These are phyloP conservation scores for Fukomys damarensis DNA, from an alignment of 2,113 vertebrate species.

Conservation along the genomic window DNA sequence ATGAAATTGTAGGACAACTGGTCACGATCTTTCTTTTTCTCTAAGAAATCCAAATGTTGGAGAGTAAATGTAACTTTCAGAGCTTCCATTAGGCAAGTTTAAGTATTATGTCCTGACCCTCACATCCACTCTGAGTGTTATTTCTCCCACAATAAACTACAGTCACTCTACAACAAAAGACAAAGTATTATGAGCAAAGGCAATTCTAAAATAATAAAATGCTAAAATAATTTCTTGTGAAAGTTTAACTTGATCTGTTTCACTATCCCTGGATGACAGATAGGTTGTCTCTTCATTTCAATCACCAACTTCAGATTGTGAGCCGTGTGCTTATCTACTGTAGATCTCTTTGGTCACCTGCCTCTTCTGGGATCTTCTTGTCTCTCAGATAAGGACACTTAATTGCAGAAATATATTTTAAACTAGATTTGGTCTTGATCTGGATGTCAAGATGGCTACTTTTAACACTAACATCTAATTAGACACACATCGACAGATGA, in stretches of 20 bases:
- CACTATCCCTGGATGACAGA: not conserved
- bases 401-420: constrained; percentile 35
- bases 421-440: not conserved
- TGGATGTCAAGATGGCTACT: not conserved
- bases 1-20: not conserved
- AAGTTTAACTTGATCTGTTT: constrained; percentile 23
- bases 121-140: not conserved
- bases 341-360: not conserved
- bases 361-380: not conserved
- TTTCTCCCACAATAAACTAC: not conserved
- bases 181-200: not conserved
- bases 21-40: not conserved
- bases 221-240: not conserved
- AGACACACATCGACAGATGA: not conserved
- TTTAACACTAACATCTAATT: not conserved
- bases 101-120: not conserved
- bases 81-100: not conserved
- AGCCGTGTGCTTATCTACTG: not conserved
- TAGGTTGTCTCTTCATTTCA: not conserved
- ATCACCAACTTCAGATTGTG: not conserved
- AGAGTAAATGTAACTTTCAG: not conserved
- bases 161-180: not conserved
- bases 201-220: constrained; percentile 24
- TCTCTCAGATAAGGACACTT: not conserved
- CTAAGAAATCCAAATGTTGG: constrained; percentile 22